These are phyloP conservation scores for Hippasteria phrygiana DNA, from an alignment of 53 echinoderm and acorn worm species.

Conservation along the genomic window DNA sequence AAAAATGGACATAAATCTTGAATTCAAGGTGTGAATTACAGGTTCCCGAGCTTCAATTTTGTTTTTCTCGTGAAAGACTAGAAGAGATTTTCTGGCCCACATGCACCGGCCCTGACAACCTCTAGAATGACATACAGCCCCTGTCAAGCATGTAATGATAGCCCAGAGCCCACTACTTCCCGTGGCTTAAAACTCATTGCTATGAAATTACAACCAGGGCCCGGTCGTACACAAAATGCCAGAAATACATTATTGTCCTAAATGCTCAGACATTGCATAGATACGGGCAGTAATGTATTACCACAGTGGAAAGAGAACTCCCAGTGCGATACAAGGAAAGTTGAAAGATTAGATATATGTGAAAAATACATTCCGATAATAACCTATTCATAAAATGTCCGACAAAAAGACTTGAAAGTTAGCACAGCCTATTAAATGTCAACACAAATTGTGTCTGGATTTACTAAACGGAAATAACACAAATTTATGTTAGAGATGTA, in stretches of 20 bases:
- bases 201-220: slow-evolving; percentile 30
- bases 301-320: too few species aligned
- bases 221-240: slow-evolving; percentile 2
- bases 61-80: neutral
- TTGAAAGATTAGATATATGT: too few species aligned
- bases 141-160: slow-evolving; percentile 43
- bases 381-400: too few species aligned
- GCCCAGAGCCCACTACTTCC: neutral
- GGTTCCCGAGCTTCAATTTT: neutral
- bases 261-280: too few species aligned
- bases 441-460: too few species aligned
- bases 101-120: neutral
- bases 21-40: neutral
- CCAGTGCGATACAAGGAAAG: too few species aligned
- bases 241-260: slow-evolving; percentile 1
- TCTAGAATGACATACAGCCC: slow-evolving; percentile 26
- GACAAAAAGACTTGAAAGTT: too few species aligned
- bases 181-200: slow-evolving; percentile 14
- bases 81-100: slow-evolving; percentile 1
- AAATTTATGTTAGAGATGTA: neutral
- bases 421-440: too few species aligned
- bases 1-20: neutral
- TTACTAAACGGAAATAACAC: too few species aligned
- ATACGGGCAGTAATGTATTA: too few species aligned
- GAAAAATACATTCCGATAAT: too few species aligned